phyloP scores from a whole-genome alignment of 1,140 invertebrate genomes.

The Macrobrachium rosenbergii region DNA sequence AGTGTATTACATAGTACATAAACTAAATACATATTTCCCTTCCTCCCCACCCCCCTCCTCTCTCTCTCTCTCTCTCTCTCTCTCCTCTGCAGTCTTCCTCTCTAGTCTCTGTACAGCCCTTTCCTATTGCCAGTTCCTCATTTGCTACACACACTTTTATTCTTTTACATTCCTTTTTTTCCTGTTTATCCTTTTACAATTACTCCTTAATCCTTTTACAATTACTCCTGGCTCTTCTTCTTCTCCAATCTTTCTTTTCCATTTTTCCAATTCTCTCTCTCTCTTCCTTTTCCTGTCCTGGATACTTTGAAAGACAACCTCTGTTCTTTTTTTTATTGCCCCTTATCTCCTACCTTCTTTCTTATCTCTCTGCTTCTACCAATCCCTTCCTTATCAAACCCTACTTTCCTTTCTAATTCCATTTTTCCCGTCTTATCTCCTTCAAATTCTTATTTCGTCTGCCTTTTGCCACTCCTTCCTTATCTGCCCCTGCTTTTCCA shows the following conservation, averaged over 20 bases:
- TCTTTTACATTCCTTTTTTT: too few relatives aligned
- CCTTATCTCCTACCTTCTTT: neutral
- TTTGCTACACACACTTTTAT: neutral
- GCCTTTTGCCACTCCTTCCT: neutral
- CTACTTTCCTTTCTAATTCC: neutral
- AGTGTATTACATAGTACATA: too few relatives aligned
- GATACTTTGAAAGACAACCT: neutral
- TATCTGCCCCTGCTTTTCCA: neutral
- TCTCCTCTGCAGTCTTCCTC: neutral
- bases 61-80: conserved; percentile 11
- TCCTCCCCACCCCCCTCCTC: too few relatives aligned
- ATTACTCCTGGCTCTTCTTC: neutral
- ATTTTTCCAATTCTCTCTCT: too few relatives aligned
- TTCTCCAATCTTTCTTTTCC: neutral
- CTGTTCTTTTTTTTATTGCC: neutral
- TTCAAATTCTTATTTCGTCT: neutral
- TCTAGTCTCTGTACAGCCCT: too few relatives aligned
- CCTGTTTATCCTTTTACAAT: neutral
- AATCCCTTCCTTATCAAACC: neutral
- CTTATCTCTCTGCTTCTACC: too few relatives aligned
- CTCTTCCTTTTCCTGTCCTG: neutral
- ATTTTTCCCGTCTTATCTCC: neutral
- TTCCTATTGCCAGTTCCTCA: too few relatives aligned
- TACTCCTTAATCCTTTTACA: neutral
- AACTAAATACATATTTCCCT: too few relatives aligned